These are phyloP conservation scores for Drosophila ogumai DNA, from an alignment of 1,140 invertebrate genomes.

Conservation along the genomic window DNA sequence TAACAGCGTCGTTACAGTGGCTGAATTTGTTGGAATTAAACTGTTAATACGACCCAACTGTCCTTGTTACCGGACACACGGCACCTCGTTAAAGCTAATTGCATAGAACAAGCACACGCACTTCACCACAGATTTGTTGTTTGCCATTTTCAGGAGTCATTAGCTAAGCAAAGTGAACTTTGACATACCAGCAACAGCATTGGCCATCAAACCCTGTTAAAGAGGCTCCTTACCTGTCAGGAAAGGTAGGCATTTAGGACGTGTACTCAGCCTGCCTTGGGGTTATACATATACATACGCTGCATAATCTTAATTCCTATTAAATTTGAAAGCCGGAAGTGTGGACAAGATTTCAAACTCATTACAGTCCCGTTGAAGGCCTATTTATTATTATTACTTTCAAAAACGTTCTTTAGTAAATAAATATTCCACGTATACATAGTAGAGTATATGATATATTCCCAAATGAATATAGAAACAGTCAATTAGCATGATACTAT, in stretches of 20 bases:
- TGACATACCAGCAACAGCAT: background rate
- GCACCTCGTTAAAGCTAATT: slow-evolving; percentile 3
- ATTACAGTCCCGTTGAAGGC: background rate
- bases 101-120: slow-evolving; percentile 5
- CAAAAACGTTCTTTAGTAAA: background rate
- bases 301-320: background rate
- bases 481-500: slow-evolving; percentile 5
- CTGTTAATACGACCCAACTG: background rate
- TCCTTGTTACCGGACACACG: background rate
- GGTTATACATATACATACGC: background rate
- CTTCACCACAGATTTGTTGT: slow-evolving; percentile 8
- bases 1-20: background rate
- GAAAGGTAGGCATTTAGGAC: background rate
- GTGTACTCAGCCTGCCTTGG: background rate
- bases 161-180: slow-evolving; percentile 13
- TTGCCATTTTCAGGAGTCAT: slow-evolving; percentile 13
- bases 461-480: background rate
- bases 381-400: background rate
- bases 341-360: background rate
- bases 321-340: background rate
- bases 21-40: background rate
- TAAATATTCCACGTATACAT: background rate
- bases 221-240: background rate
- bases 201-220: background rate
- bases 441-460: background rate